Evolutionary conservation across 1,140 invertebrate genomes (phyloP).

Genomic region (Prorops nasuta): DNA sequence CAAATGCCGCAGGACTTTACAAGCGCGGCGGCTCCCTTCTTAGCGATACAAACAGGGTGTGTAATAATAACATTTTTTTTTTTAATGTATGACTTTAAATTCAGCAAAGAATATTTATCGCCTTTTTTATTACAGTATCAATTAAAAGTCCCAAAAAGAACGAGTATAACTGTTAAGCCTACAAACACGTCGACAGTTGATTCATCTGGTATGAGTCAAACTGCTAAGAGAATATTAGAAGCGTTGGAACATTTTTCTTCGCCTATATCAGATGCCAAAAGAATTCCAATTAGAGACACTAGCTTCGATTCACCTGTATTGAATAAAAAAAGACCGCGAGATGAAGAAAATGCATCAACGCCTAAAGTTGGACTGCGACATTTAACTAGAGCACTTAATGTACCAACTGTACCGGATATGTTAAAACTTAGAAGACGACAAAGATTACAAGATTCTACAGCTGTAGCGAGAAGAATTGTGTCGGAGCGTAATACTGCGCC

Average conservation of each 20-base stretch:
- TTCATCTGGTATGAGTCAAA: conserved; percentile 57
- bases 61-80: not conserved
- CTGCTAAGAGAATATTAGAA: conserved; percentile 68
- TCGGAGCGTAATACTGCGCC: conserved; percentile 43
- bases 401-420: conserved; percentile 62
- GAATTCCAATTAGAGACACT: conserved; percentile 60
- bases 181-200: conserved; percentile 40
- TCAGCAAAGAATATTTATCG: not conserved
- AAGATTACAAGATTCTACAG: conserved; percentile 62
- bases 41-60: conserved; percentile 34
- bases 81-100: not conserved
- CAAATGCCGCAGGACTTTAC: conserved; percentile 62
- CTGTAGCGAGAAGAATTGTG: conserved; percentile 63
- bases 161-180: conserved; percentile 55
- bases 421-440: conserved; percentile 61
- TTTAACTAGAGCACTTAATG: conserved; percentile 55
- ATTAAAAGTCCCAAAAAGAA: conserved; percentile 44
- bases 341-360: conserved; percentile 28
- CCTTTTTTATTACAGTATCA: conserved; percentile 31
- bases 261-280: conserved; percentile 69
- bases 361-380: conserved; percentile 47
- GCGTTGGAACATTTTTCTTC: conserved; percentile 73
- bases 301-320: conserved; percentile 7
- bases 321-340: conserved; percentile 31
- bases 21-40: conserved; percentile 54